Evolutionary conservation across 2,113 vertebrate species (phyloP), one percentile per base, ranked within the genome.

Genomic region (Chauna torquata): DNA sequence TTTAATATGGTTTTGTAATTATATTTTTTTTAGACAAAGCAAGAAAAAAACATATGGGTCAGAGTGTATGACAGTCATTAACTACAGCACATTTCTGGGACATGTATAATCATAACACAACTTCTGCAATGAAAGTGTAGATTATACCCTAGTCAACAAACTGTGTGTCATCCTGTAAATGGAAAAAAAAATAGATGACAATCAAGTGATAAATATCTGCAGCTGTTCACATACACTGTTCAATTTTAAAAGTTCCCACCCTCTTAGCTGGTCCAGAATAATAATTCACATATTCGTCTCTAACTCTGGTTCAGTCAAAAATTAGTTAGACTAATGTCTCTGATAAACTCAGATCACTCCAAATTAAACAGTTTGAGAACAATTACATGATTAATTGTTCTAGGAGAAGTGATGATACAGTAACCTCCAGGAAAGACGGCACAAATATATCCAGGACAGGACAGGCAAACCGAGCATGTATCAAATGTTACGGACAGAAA

Each of bases 1-100:
- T 86, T 86, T 92, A 94, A 89, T 92, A 72, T 91, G 71, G 0
- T 64, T 95, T 92, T 64, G 38, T 96, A 94, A 97, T 97, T 97
- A 96, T 84, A 83, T 71, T 92, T 85, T 58, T 88, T 77, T 74
- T 30, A 69, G 52, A 79, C n/a, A 88, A 92, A 68, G 54, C 44
- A 89, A 79, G 44, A 52, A 83, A 91, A 95, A 92, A 45, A 1
- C 17, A 22, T 20, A 44, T 9, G 57, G 82, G 88, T 94, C 89
- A 90, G 77, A 92, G 92, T 76, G 64, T 77, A 69, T 16, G 72
- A 80, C 70, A 91, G 78, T 84, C 87, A 95, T 96, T 95, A 93
- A 94, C 90, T 69, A 45, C 69, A 89, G 59, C 78, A 74, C 77
- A 69, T 93, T 96, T 89, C 69, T 86, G 54, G 57, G 72, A 90